Conservation (phyloP, 2,888 invertebrate genomes). For the Pollenia labialis region DNA sequence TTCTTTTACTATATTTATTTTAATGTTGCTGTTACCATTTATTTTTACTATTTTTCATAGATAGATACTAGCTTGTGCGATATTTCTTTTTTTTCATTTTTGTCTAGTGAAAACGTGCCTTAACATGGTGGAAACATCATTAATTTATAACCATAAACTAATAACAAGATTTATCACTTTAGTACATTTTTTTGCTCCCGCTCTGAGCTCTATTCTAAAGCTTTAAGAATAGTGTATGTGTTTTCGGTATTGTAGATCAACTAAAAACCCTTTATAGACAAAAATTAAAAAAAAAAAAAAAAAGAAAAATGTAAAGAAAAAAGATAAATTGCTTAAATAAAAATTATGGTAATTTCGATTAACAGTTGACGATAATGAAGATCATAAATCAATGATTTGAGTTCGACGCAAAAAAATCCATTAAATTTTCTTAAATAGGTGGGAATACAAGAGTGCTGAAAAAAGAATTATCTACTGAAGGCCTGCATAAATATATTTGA, state of each 20-base stretch:
- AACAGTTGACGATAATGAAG: constrained; percentile 70
- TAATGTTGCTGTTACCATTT: constrained; percentile 67
- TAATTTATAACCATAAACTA: constrained; percentile 73
- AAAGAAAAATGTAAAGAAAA: constrained; percentile 13
- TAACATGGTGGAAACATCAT: constrained; percentile 69
- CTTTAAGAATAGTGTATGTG: constrained; percentile 12
- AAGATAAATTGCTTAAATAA: constrained; percentile 66
- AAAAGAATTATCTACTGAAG: no score
- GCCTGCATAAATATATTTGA: no score
- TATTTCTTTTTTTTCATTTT: constrained; percentile 26
- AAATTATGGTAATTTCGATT: constrained; percentile 66
- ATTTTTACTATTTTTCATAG: constrained; percentile 70
- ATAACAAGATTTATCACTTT: constrained; percentile 74
- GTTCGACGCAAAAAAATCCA: constrained; percentile 26
- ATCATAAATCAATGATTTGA: constrained; percentile 70
- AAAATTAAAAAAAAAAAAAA: constrained; percentile 16
- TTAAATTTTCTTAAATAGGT: neutral
- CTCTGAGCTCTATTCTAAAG: constrained; percentile 21
- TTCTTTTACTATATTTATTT: constrained; percentile 15
- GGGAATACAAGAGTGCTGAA: neutral
- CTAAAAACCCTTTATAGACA: constrained; percentile 45
- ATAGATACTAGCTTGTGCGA: constrained; percentile 39
- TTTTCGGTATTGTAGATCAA: constrained; percentile 23
- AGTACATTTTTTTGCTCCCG: constrained; percentile 43
- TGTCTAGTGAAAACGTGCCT: constrained; percentile 66